phyloP scores from a whole-genome alignment of 2,797 vertebrate species.

The Rhynchonycteris naso region DNA sequence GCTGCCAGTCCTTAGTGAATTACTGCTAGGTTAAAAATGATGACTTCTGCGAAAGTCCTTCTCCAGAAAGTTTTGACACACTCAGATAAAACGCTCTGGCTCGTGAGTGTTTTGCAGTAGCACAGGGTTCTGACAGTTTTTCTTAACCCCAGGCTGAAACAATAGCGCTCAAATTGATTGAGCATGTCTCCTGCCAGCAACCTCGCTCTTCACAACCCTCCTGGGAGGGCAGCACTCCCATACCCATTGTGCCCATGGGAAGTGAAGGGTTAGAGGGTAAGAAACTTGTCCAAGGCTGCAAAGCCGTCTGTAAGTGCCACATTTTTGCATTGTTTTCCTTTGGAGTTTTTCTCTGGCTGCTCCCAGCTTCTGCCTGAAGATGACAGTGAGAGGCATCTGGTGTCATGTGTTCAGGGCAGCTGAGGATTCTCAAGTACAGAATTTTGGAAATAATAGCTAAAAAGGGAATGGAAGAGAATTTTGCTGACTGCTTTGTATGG shows the following conservation, averaged over 20 bases:
- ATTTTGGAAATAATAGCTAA: not conserved
- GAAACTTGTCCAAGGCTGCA: not conserved
- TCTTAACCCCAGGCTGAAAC: not conserved
- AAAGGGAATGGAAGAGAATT: not conserved
- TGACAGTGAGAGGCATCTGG: not conserved
- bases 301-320: not conserved
- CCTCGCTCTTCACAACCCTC: not conserved
- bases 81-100: not conserved
- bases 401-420: not conserved
- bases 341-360: not conserved
- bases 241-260: not conserved
- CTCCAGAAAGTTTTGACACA: conserved; percentile 16
- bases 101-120: not conserved
- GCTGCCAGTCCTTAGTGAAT: not conserved
- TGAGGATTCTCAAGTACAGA: not conserved
- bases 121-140: not conserved
- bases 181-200: not conserved
- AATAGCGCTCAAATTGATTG: not conserved
- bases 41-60: conserved; percentile 10
- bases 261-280: not conserved
- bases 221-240: accelerated
- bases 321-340: not conserved
- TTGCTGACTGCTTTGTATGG: not conserved
- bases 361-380: not conserved
- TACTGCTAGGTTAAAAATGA: not conserved